Evolutionary conservation across 2,797 vertebrate species (phyloP), one percentile per base, ranked within the genome.

Genomic region (Brotula barbata): DNA sequence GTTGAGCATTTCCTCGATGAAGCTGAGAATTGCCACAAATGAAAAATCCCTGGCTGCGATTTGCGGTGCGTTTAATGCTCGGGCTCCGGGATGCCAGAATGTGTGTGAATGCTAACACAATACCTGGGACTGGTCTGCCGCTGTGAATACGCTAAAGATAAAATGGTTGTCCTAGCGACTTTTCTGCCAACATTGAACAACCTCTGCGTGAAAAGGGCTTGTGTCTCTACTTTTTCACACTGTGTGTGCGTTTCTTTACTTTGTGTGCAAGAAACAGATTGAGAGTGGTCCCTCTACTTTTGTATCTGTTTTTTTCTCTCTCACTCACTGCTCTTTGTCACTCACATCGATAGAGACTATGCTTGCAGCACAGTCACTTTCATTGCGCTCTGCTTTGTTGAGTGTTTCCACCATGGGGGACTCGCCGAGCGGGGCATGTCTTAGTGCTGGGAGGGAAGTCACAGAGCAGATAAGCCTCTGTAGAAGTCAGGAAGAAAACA

Each of bases 311-410:
- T 60, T 57, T 58, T 64, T 74, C 59, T 68, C 43, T 17, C 25
- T 5, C 25, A 58, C 65, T 79, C 57, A 23, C 46, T 25, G 52
- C 71, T 52, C 64, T 73, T 65, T 80, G 64, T 83, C 73, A 59
- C 61, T 25, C 36, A 81, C 71, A 81, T 89, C 86, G 83, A 50
- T 66, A 50, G 68, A 42, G 66, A 31, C 65, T 39, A 12, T 58
- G 60, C 50, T 71, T 71, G 15, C 60, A 28, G 17, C 62, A 19
- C 67, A 57, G 22, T 23, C 71, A 64, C 71, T 41, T 70, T 52
- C 68, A 62, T 59, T 60, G 55, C 65, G 71, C 64, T 37, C 42
- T 12, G 7, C 1, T 11, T 8, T 16, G 41, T 52, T 59, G 45
- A 54, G 61, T 66, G 33, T 8, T 78, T 68, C 84, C 74, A 59